These are phyloP conservation scores for Lepidocyrtoides sp. DNA, from an alignment of 2,888 invertebrate genomes.

Conservation along the genomic window DNA sequence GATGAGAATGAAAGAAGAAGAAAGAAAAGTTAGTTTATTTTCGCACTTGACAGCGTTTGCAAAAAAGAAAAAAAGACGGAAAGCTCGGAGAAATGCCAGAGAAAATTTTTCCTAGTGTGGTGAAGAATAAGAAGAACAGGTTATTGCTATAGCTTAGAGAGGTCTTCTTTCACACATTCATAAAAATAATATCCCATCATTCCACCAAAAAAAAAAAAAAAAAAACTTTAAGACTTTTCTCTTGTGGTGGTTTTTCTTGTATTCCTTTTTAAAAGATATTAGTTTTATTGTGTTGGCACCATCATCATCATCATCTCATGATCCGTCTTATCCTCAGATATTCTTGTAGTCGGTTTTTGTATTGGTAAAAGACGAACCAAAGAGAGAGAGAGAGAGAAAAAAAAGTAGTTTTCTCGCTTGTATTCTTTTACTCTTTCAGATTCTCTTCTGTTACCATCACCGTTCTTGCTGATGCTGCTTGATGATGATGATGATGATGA, in stretches of 20 bases:
- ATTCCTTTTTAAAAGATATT: not conserved
- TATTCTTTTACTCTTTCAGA: no score
- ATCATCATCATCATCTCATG: not conserved
- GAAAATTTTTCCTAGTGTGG: not conserved
- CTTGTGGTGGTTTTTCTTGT: not conserved
- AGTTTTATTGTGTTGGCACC: conserved; percentile 37
- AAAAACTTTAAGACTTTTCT: no score
- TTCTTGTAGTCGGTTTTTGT: conserved; percentile 28
- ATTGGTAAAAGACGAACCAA: not conserved
- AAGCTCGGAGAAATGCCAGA: not conserved
- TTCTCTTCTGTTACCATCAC: not conserved
- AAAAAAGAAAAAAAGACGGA: no score
- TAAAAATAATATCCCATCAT: not conserved
- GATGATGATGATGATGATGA: conserved; percentile 6
- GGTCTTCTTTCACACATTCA: not conserved
- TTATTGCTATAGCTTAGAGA: not conserved
- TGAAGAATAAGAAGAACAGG: not conserved
- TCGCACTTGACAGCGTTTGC: conserved; percentile 62
- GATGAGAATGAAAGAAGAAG: conserved; percentile 6
- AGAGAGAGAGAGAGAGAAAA: not conserved
- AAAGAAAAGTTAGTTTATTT: conserved; percentile 63
- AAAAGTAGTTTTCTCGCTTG: not conserved
- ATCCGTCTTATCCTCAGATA: conserved; percentile 2
- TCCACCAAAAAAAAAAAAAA: not conserved
- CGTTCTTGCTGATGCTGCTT: not conserved